Percentiles rank a stretch among this genome's conserved stretches.
Conservation (phyloP, 2,113 vertebrate genomes). For the Verasper variegatus region DNA sequence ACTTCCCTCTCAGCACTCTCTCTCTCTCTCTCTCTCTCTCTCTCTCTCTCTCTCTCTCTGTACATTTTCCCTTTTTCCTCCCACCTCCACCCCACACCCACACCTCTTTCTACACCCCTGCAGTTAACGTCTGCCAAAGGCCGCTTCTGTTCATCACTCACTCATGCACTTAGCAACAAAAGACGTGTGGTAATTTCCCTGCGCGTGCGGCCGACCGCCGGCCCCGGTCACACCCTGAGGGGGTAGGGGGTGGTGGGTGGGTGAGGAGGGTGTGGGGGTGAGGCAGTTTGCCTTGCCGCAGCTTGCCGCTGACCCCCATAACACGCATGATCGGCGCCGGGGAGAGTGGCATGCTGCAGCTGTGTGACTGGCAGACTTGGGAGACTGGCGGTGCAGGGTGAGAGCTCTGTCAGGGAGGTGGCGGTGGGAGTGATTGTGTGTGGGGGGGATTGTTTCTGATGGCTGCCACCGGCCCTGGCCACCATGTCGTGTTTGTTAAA, state of each 20-base stretch:
- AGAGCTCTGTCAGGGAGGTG: slow-evolving; percentile 41
- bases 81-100: slow-evolving; percentile 33
- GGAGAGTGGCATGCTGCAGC: slow-evolving; percentile 58
- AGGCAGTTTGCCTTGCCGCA: slow-evolving; percentile 54
- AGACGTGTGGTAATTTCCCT: slow-evolving; percentile 80
- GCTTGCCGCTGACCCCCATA: slow-evolving; percentile 73
- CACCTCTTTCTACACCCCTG: slow-evolving; percentile 75
- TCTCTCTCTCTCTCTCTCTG: slow-evolving; percentile 26
- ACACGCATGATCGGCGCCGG: slow-evolving; percentile 77
- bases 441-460: slow-evolving; percentile 39
- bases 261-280: neutral
- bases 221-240: slow-evolving; percentile 54
- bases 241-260: slow-evolving; percentile 32
- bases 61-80: slow-evolving; percentile 39
- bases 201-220: slow-evolving; percentile 51
- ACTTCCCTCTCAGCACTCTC: slow-evolving; percentile 46
- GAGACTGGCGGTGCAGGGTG: slow-evolving; percentile 45
- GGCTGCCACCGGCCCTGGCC: slow-evolving; percentile 65
- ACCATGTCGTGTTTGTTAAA: slow-evolving; percentile 71
- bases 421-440: slow-evolving; percentile 20
- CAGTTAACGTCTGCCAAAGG: slow-evolving; percentile 82
- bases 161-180: slow-evolving; percentile 81
- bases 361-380: slow-evolving; percentile 71
- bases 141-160: slow-evolving; percentile 83
- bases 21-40: neutral